Percentiles rank a stretch among this genome's conserved stretches.
Evolutionary conservation across 2,113 vertebrate genomes (phyloP).

Genomic region (Noctilio leporinus): DNA sequence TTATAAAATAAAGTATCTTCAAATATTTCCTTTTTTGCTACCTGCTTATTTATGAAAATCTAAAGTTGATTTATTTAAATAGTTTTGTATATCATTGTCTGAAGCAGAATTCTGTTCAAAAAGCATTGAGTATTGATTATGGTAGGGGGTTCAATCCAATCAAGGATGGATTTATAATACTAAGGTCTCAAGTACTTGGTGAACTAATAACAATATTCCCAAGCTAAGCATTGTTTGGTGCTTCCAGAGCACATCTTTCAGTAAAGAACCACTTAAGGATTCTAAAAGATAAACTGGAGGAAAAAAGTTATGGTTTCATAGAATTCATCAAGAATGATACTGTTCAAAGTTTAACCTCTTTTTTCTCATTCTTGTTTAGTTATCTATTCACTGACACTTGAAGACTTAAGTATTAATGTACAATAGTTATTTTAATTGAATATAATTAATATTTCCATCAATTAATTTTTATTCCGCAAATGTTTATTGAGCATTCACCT

Average conservation of each 20-base stretch:
- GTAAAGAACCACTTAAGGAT: background rate
- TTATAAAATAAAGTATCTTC: slow-evolving; percentile 58
- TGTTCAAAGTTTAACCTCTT: background rate
- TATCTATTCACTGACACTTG: background rate
- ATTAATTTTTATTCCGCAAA: background rate
- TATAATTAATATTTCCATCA: background rate
- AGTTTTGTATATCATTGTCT: background rate
- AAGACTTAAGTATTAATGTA: background rate
- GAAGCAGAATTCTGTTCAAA: background rate
- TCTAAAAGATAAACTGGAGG: background rate
- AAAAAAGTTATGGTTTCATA: background rate
- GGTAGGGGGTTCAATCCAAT: background rate
- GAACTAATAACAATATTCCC: background rate
- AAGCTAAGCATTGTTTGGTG: background rate
- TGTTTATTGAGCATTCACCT: background rate
- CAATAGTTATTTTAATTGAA: background rate
- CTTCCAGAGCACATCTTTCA: background rate
- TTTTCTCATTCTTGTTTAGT: background rate
- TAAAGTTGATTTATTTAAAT: background rate
- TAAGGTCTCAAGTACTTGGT: background rate
- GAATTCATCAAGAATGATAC: background rate
- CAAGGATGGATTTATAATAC: background rate
- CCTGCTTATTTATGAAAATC: slow-evolving; percentile 32
- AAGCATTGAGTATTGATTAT: background rate
- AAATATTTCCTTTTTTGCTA: background rate